A percentile compares a stretch with the other conserved stretches of the same genome.
Conservation (phyloP, 2,797 vertebrate species). For the Pipistrellus kuhlii region DNA sequence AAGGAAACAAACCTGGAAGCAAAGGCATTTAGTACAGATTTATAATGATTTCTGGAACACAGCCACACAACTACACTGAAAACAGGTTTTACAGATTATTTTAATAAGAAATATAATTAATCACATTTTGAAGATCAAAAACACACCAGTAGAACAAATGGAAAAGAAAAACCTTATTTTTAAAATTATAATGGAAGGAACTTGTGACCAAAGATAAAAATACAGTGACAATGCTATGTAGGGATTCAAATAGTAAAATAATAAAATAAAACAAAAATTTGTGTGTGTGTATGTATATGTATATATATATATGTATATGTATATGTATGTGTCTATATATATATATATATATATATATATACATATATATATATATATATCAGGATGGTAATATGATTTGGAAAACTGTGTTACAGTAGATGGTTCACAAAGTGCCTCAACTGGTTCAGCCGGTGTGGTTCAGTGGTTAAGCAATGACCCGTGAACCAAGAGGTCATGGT, state of each 20-base stretch:
- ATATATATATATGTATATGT: background rate
- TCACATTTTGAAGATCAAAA: conserved; percentile 3
- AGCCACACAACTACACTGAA: background rate
- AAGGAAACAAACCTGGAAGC: background rate
- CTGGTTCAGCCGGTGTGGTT: too few relatives aligned
- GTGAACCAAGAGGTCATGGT: too few relatives aligned
- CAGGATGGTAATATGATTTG: background rate
- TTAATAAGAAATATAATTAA: conserved; percentile 7
- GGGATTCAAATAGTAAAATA: background rate
- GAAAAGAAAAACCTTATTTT: background rate
- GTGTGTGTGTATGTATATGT: too few relatives aligned
- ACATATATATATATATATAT: background rate
- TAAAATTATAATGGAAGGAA: background rate
- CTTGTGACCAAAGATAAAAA: conserved; percentile 38
- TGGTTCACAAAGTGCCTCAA: background rate
- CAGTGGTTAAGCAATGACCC: too few relatives aligned
- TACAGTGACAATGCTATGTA: background rate
- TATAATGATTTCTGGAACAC: background rate
- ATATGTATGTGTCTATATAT: too few relatives aligned
- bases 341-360: too few relatives aligned
- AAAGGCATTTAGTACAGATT: background rate
- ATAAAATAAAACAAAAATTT: background rate
- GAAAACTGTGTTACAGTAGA: background rate
- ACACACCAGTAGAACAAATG: background rate
- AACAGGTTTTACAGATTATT: background rate